Evolutionary conservation across 1,140 invertebrate species (phyloP).

Genomic region (Neodiprion virginianus): DNA sequence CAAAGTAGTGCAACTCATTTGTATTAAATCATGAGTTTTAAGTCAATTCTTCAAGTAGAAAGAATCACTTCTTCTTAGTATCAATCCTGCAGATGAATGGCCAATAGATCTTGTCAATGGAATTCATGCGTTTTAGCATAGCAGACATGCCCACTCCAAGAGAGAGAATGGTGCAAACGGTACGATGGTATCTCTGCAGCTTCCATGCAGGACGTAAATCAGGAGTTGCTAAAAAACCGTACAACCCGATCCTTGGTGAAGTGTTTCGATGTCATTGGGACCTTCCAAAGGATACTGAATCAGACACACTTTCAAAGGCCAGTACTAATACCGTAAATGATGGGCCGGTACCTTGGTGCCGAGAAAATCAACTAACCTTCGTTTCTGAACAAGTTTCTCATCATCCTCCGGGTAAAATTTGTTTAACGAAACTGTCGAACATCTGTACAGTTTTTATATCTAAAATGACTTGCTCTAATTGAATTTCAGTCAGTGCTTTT

Average conservation of each 20-base stretch:
- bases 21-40: no score
- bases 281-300: conserved; percentile 51
- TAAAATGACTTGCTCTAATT: conserved; percentile 23
- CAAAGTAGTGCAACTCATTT: no score
- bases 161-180: conserved; percentile 92
- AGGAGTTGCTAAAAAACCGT: conserved; percentile 95
- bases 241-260: conserved; percentile 97
- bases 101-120: no score
- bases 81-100: no score
- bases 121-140: conserved; percentile 68
- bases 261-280: conserved; percentile 92
- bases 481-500: conserved; percentile 87
- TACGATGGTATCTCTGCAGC: conserved; percentile 95
- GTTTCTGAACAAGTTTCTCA: conserved; percentile 99
- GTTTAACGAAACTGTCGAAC: neutral
- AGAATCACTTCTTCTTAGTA: no score
- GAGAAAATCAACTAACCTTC: conserved; percentile 83
- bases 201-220: conserved; percentile 97
- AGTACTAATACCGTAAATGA: conserved; percentile 66
- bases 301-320: conserved; percentile 38
- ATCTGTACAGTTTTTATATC: neutral
- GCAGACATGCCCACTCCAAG: conserved; percentile 80
- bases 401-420: conserved; percentile 88
- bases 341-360: conserved; percentile 85
- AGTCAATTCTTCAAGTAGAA: no score